A percentile compares a stretch with the other conserved stretches of the same genome.
Evolutionary conservation across 2,113 vertebrate genomes (phyloP).

Genomic region (Urocolius indicus): DNA sequence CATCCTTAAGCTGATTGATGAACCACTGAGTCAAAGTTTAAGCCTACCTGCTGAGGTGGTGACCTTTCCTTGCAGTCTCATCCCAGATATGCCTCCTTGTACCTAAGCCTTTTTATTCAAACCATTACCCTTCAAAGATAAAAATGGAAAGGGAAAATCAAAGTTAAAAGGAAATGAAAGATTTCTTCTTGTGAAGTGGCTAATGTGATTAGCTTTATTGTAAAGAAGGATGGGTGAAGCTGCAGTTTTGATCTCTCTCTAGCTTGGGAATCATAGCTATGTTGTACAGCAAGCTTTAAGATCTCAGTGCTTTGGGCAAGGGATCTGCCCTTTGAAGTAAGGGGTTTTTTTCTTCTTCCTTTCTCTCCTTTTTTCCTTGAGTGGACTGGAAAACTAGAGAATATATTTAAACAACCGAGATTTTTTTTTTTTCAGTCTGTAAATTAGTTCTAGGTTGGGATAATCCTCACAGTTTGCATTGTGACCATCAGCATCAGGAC

Average conservation of each 20-base stretch:
- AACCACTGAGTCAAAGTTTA: not conserved
- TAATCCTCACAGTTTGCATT: fast-evolving
- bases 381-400: not conserved
- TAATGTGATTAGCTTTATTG: slow-evolving; percentile 40
- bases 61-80: not conserved
- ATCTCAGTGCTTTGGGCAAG: slow-evolving; percentile 24
- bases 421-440: not conserved
- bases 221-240: not conserved
- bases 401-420: not conserved
- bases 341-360: not conserved
- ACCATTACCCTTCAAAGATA: not conserved
- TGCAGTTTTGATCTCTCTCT: slow-evolving; percentile 45
- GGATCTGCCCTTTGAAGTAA: not conserved
- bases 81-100: not conserved
- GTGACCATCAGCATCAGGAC: not conserved
- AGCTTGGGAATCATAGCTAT: not conserved
- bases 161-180: slow-evolving; percentile 36
- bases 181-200: slow-evolving; percentile 19
- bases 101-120: not conserved
- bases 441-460: not conserved
- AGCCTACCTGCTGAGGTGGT: not conserved
- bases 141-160: slow-evolving; percentile 49
- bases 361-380: not conserved
- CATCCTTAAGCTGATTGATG: not conserved
- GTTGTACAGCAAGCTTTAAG: not conserved